These are phyloP conservation scores for Morpho helenor DNA, from an alignment of 2,888 invertebrate species.

Conservation along the genomic window DNA sequence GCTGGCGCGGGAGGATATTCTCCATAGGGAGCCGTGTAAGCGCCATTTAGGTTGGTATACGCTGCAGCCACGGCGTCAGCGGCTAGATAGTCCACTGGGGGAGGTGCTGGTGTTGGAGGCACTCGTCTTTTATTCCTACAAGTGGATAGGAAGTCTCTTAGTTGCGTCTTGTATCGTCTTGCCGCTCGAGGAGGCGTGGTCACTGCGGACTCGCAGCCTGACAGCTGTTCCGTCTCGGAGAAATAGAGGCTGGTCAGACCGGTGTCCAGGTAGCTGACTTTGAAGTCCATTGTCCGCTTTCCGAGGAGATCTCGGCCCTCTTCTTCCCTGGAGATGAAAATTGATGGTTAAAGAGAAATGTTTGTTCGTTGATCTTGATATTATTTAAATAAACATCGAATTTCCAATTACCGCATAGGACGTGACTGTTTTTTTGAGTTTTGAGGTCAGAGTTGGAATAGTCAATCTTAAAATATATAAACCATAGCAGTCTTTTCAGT, in stretches of 20 bases:
- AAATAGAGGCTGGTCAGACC: constrained; percentile 95
- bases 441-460: too few species aligned
- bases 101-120: constrained; percentile 77
- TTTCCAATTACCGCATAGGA: neutral
- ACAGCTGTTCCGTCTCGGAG: constrained; percentile 89
- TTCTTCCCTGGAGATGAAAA: constrained; percentile 88
- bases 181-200: constrained; percentile 89
- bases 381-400: neutral
- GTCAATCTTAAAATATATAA: too few species aligned
- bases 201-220: constrained; percentile 80
- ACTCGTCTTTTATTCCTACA: constrained; percentile 90
- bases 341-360: neutral
- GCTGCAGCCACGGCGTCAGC: constrained; percentile 86
- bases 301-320: constrained; percentile 98
- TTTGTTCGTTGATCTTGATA: too few species aligned
- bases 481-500: too few species aligned
- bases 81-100: constrained; percentile 84
- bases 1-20: constrained; percentile 83
- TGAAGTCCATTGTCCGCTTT: constrained; percentile 99
- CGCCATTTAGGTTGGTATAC: constrained; percentile 88
- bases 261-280: constrained; percentile 97
- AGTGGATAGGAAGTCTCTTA: constrained; percentile 94
- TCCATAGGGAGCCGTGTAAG: constrained; percentile 89
- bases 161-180: constrained; percentile 94
- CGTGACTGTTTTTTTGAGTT: neutral